Evolutionary conservation across 2,797 vertebrate species (phyloP), one percentile per base, ranked within the genome.

Genomic region (Threskiornis aethiopicus): DNA sequence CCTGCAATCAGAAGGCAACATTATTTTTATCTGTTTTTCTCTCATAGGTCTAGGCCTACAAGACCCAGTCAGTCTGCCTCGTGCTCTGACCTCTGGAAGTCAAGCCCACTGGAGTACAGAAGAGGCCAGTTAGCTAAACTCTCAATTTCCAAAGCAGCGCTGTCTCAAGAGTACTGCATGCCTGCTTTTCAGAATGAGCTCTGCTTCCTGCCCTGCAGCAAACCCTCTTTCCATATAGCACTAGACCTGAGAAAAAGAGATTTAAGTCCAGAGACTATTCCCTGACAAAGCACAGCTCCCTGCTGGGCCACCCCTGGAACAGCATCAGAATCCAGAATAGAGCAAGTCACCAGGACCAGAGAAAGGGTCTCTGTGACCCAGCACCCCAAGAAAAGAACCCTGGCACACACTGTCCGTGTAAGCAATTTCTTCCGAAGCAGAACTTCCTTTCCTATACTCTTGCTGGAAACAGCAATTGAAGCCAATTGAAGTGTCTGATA

Each of bases 101-200:
- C 72, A 80, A 65, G 41, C 41, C 17, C 58, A 0, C 1, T 3
- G 29, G 31, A 66, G 26, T 25, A 58, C 35, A n/a, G 76, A 57
- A 78, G 42, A 54, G 22, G 42, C 29, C 1, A 0, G 39, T 22
- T 8, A 52, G 59, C 41, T 17, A 21, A 65, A 69, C 20, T 52
- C 39, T 37, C 14, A 1, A 15, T 47, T 90, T 69, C 62, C 64
- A 28, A 39, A 69, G 37, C 0, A 0, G n/a, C 29, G 37, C 8
- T 4, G 26, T 46, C 22, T 55, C 76, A 62, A 25, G 16, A 59
- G 31, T n/a, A 46, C 64, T 29, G 39, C 39, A 7, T 29, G 39
- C 13, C 29, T 9, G 18, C 18, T 80, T 58, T 89, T 58, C 13
- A 5, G 26, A 66, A 46, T 9, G 37, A 37, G 8, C 61, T 75